phyloP scores from a whole-genome alignment of 1,140 invertebrate genomes.

The Tachypleus tridentatus region DNA sequence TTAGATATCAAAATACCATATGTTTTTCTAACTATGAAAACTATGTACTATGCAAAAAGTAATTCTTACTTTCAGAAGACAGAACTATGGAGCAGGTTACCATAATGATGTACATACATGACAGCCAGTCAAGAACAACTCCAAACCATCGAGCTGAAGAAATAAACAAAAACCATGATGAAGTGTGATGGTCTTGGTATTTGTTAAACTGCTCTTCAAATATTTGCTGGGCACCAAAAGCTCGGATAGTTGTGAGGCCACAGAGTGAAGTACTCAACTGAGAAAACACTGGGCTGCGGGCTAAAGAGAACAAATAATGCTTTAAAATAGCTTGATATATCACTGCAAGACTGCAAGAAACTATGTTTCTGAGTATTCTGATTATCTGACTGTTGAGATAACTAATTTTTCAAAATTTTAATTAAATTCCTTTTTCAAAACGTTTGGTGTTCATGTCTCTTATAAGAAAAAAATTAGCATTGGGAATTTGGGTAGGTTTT shows the following conservation, averaged over 20 bases:
- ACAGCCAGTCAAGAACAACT: constrained; percentile 62
- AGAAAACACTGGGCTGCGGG: constrained; percentile 39
- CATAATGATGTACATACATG: constrained; percentile 52
- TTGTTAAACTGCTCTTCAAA: constrained; percentile 48
- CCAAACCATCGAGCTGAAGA: constrained; percentile 70
- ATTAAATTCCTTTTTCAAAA: too few species aligned
- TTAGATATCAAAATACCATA: too few species aligned
- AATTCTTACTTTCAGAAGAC: neutral
- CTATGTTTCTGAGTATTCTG: too few species aligned
- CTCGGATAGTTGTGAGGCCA: constrained; percentile 38
- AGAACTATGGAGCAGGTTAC: constrained; percentile 9
- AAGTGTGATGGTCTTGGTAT: constrained; percentile 49
- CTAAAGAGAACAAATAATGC: constrained; percentile 16
- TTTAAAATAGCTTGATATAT: too few species aligned
- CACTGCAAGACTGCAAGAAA: too few species aligned
- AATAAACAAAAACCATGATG: constrained; percentile 57
- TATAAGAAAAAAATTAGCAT: too few species aligned
- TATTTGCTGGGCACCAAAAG: constrained; percentile 37
- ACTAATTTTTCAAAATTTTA: too few species aligned
- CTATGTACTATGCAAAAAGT: too few species aligned
- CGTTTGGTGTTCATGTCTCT: too few species aligned
- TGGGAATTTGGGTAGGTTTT: too few species aligned
- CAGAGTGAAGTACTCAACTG: constrained; percentile 37
- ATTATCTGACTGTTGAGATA: too few species aligned
- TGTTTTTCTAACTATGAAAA: too few species aligned